phyloP scores from a whole-genome alignment of 2,888 invertebrate species.

The Tetropium fuscum region DNA sequence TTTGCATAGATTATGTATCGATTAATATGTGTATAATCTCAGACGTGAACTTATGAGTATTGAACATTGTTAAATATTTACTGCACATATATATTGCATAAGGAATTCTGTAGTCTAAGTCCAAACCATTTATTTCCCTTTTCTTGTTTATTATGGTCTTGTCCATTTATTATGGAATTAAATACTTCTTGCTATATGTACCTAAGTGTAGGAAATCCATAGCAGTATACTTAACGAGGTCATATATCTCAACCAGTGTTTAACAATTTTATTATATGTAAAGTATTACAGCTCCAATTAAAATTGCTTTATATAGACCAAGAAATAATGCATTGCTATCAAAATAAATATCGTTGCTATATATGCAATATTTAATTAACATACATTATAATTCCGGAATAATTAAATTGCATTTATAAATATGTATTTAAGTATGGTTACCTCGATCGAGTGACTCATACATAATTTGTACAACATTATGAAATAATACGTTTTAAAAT shows the following conservation, averaged over 20 bases:
- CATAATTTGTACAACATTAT: no score
- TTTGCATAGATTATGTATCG: no score
- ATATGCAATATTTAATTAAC: background rate
- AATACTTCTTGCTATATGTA: conserved; percentile 16
- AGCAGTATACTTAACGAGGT: conserved; percentile 32
- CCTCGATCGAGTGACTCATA: no score
- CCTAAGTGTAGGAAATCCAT: conserved; percentile 20
- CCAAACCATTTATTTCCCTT: no score
- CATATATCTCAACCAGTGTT: conserved; percentile 34
- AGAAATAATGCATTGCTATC: conserved; percentile 27
- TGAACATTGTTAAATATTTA: conserved; percentile 4
- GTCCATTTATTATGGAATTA: conserved; percentile 23
- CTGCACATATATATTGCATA: background rate
- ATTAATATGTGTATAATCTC: no score
- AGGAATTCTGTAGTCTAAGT: conserved; percentile 27
- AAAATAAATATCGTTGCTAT: background rate
- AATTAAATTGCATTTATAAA: no score
- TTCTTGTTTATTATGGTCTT: conserved; percentile 29
- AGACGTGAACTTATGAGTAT: no score
- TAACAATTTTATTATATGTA: conserved; percentile 25
- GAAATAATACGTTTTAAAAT: no score
- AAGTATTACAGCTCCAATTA: conserved; percentile 38
- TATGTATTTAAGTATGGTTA: no score
- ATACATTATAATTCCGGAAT: background rate
- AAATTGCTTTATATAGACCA: conserved; percentile 48